These are phyloP conservation scores for Otolemur crassicaudatus DNA, from an alignment of 2,797 vertebrate species.

Conservation along the genomic window DNA sequence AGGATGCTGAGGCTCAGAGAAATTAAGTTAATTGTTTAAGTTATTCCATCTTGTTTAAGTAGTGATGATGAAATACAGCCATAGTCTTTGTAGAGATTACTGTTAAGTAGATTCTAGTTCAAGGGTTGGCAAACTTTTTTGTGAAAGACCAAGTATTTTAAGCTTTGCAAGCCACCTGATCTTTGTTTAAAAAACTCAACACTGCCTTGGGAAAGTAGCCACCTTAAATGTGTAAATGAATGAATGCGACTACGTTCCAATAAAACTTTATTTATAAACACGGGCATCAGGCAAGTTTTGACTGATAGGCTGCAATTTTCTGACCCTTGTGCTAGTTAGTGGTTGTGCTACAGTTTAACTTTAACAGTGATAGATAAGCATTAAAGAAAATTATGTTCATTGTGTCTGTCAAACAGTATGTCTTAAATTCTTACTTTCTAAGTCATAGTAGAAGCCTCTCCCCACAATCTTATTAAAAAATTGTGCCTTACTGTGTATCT, in stretches of 20 bases:
- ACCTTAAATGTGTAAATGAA: not conserved
- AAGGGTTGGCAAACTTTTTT: not conserved
- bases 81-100: not conserved
- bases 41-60: not conserved
- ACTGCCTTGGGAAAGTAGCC: not conserved
- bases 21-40: not conserved
- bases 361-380: not conserved
- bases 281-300: not conserved
- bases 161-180: not conserved
- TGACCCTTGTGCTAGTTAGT: not conserved
- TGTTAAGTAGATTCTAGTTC: not conserved
- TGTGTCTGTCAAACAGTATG: not conserved
- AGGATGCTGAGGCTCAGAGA: not conserved
- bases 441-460: not conserved
- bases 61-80: not conserved
- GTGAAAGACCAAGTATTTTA: not conserved
- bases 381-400: not conserved
- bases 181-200: not conserved
- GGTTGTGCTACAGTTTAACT: not conserved
- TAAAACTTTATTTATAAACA: conserved; percentile 48
- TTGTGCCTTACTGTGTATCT: not conserved
- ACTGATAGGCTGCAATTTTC: not conserved
- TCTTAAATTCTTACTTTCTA: conserved; percentile 10
- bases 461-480: not conserved
- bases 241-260: not conserved